phyloP scores from a whole-genome alignment of 2,113 vertebrate genomes.

The Sturnus vulgaris region DNA sequence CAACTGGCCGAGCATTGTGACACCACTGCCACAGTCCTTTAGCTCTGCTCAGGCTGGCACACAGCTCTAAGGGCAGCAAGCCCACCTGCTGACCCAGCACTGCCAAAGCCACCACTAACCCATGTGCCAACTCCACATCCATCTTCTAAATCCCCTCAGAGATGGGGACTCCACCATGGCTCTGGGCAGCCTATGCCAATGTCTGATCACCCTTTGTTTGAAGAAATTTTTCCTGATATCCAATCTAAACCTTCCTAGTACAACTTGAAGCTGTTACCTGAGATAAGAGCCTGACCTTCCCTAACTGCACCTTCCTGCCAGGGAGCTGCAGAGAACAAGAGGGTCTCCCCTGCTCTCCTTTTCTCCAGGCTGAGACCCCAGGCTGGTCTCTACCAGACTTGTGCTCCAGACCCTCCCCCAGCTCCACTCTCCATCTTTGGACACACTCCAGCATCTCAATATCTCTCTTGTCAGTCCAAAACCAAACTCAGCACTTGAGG shows the following conservation, averaged over 20 bases:
- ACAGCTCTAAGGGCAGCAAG: neutral
- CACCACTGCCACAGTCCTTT: fast-evolving
- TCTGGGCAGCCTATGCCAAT: neutral
- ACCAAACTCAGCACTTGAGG: neutral
- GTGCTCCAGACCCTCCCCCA: neutral
- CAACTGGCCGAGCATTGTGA: too few species aligned
- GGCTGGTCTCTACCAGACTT: too few species aligned
- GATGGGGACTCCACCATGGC: neutral
- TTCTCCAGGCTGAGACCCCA: neutral
- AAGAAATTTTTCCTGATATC: neutral
- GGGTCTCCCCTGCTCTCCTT: too few species aligned
- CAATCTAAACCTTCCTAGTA: neutral
- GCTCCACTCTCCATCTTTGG: neutral
- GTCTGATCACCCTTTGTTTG: fast-evolving
- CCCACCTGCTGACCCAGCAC: neutral
- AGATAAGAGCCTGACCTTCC: neutral
- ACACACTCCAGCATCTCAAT: neutral
- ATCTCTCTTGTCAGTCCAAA: neutral
- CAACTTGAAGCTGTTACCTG: neutral
- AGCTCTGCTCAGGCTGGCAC: too few species aligned
- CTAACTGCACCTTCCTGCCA: neutral
- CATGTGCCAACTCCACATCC: fast-evolving
- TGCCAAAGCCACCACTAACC: neutral
- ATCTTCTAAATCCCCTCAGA: neutral
- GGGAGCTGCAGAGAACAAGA: neutral